Evolutionary conservation across 2,888 invertebrate species (phyloP).

Genomic region (Apocheima hispidaria): DNA sequence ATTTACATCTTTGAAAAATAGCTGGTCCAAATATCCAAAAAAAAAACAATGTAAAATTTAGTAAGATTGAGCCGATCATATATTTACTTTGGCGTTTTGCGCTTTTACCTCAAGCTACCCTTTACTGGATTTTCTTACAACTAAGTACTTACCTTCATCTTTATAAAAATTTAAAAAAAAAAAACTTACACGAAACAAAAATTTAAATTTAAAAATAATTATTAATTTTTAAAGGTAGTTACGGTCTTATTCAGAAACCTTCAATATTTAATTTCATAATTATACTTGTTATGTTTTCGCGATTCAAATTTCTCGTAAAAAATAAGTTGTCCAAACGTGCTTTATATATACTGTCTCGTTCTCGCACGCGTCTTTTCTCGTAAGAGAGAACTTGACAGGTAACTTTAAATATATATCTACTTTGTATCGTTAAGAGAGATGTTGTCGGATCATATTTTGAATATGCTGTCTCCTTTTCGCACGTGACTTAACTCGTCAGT

Average conservation of each 20-base stretch:
- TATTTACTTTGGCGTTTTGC: constrained; percentile 16
- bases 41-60: not conserved
- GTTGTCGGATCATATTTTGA: too few relatives aligned
- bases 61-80: constrained; percentile 18
- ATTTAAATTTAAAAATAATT: not conserved
- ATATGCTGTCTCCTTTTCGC: not conserved
- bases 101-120: constrained; percentile 12
- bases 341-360: not conserved
- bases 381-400: not conserved
- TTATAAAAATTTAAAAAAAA: constrained; percentile 41
- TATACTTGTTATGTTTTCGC: too few relatives aligned
- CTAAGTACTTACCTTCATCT: constrained; percentile 9
- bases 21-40: not conserved
- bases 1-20: constrained; percentile 48
- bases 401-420: too few relatives aligned
- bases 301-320: too few relatives aligned
- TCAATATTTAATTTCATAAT: too few relatives aligned
- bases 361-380: not conserved
- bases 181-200: constrained; percentile 18
- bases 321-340: too few relatives aligned
- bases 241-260: not conserved
- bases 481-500: too few relatives aligned
- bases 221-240: too few relatives aligned
- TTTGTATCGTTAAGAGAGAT: too few relatives aligned
- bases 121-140: constrained; percentile 28